A percentile compares a stretch with the other conserved stretches of the same genome.
Conservation (phyloP, 2,797 vertebrate species). For the Aphelocoma californica region DNA sequence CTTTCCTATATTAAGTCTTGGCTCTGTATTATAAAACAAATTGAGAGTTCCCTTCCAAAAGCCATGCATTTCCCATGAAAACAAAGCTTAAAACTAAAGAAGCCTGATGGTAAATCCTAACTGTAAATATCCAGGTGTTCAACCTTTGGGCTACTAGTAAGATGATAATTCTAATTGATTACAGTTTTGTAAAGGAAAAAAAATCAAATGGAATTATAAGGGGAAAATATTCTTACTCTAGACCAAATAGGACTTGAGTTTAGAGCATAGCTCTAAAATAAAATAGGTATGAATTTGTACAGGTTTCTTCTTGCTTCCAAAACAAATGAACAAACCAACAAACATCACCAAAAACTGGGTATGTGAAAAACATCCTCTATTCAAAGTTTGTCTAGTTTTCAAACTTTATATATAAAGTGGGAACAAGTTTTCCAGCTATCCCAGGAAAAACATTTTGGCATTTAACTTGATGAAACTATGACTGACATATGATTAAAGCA, state of each 20-base stretch:
- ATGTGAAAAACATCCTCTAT: not conserved
- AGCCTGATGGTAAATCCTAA: not conserved
- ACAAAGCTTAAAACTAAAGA: not conserved
- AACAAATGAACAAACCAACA: not conserved
- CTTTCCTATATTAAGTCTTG: not conserved
- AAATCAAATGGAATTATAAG: not conserved
- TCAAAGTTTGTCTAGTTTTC: not conserved
- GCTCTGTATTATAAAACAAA: not conserved
- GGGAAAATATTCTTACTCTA: not conserved
- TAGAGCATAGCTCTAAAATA: not conserved
- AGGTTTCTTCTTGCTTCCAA: not conserved
- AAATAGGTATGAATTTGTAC: not conserved
- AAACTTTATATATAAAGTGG: not conserved
- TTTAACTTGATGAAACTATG: not conserved
- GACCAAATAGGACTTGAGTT: not conserved
- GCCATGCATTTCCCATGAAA: not conserved
- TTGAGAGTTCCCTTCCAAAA: not conserved
- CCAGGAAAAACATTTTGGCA: not conserved
- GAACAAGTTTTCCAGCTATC: not conserved
- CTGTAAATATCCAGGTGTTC: not conserved
- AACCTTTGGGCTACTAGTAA: not conserved
- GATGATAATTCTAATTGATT: not conserved
- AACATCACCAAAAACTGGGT: fast-evolving
- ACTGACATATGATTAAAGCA: not conserved
- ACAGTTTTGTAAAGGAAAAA: not conserved